Evolutionary conservation across 2,797 vertebrate genomes (phyloP).

Genomic region (Phrynocephalus forsythii): DNA sequence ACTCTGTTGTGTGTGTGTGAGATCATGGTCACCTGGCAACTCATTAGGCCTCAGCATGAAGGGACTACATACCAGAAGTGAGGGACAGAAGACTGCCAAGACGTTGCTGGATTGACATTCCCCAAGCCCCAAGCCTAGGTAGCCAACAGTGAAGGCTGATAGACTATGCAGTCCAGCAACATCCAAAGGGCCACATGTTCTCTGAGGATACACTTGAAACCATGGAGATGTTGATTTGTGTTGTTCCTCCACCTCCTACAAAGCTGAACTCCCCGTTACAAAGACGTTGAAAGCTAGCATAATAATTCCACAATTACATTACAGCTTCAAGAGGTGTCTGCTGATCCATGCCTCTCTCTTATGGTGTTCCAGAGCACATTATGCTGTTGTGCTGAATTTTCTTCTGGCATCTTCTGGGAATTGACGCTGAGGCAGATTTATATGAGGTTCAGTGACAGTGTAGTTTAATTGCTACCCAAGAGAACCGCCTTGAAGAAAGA

Average conservation of each 20-base stretch:
- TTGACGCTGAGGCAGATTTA: constrained; percentile 12
- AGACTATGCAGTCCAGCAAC: background rate
- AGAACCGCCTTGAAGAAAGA: constrained; percentile 2
- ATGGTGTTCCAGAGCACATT: background rate
- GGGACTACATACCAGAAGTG: background rate
- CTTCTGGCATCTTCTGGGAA: background rate
- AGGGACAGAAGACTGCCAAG: too few relatives aligned
- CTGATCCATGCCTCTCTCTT: background rate
- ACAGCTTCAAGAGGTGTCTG: background rate
- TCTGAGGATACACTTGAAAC: background rate
- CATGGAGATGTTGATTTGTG: background rate
- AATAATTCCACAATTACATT: background rate
- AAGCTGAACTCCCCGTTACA: background rate
- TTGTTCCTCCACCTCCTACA: background rate
- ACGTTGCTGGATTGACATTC: background rate
- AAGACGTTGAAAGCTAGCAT: background rate
- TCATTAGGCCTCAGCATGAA: background rate
- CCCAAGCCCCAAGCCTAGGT: background rate
- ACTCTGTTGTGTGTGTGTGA: too few relatives aligned
- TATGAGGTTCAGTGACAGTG: constrained; percentile 7
- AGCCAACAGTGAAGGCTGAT: background rate
- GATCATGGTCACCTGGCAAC: background rate
- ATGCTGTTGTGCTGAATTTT: background rate
- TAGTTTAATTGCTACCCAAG: constrained; percentile 35
- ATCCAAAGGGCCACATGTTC: background rate